A percentile compares a stretch with the other conserved stretches of the same genome.
These are phyloP conservation scores for Eptesicus fuscus DNA, from an alignment of 2,113 vertebrate genomes.

Conservation along the genomic window DNA sequence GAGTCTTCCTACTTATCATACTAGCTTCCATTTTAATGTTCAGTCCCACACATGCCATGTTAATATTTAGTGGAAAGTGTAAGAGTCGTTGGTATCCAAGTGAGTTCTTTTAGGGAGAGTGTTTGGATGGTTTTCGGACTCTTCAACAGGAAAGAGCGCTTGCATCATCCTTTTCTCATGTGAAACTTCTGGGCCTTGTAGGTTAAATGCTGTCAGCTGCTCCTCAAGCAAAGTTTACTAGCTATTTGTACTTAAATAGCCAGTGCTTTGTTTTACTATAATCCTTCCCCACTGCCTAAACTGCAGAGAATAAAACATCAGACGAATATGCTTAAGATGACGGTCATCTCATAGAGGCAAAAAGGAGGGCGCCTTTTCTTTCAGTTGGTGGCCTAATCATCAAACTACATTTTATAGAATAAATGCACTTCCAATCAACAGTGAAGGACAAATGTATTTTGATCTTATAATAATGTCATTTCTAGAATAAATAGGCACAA, in stretches of 20 bases:
- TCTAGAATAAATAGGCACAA: not conserved
- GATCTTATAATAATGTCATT: not conserved
- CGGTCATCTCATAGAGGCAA: not conserved
- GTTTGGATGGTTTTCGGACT: not conserved
- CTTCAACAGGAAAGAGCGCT: not conserved
- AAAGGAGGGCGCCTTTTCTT: not conserved
- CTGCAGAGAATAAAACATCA: not conserved
- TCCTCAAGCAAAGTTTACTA: not conserved
- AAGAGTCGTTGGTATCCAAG: not conserved
- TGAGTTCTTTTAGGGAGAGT: not conserved
- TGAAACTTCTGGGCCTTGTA: not conserved
- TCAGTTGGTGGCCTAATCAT: not conserved
- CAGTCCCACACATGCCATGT: conserved; percentile 10
- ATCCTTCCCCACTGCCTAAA: not conserved
- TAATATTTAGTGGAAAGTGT: conserved; percentile 44
- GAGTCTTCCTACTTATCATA: conserved; percentile 47
- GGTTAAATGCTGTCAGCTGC: conserved; percentile 39
- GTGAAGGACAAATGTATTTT: not conserved
- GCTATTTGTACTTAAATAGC: not conserved
- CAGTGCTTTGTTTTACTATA: not conserved
- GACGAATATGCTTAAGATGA: not conserved
- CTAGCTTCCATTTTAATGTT: conserved; percentile 45
- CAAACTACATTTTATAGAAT: not conserved
- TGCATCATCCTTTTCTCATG: not conserved
- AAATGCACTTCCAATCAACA: not conserved